Evolutionary conservation across 2,797 vertebrate species (phyloP), one percentile per base, ranked within the genome.

Genomic region (Pitangus sulphuratus): DNA sequence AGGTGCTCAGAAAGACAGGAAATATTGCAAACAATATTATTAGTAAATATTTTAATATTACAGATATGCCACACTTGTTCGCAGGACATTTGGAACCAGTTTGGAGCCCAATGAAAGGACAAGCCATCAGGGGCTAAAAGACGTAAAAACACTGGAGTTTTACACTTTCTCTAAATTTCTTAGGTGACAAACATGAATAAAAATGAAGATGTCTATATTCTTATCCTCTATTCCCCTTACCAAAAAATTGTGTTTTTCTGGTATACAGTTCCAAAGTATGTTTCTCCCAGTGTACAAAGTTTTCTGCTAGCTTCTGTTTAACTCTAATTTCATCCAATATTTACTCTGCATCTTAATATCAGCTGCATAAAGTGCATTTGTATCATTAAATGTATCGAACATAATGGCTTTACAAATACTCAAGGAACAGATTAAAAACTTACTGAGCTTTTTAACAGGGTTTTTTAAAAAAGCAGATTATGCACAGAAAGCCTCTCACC

Each of bases 401-500:
- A 33, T 65, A 62, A 53, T 7, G 79, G 51, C 48, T 87, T 61
- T 33, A 71, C 15, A 87, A 39, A 74, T 61, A 83, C 45, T 76
- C 51, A 76, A 25, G 71, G n/a, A 80, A 78, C 50, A 77, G 40
- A 65, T 60, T 66, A 57, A 89, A 93, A 93, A 75, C 24, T 71
- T 39, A 44, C 18, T 33, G 53, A 82, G 72, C 54, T 65, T 91
- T 80, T 28, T 65, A 78, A 79, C 30, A 65, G 31, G 12, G 1
- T 0, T 53, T 70, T 76, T 82, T 21, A 1, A 31, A 56, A 82
- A 89, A 89, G 48, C 68, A 92, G 87, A 91, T 95, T 89, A 81
- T 42, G 48, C 20, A 28, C 64, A 68, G 89, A 96, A 92, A 97
- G 68, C 91, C 60, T 89, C 95, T 95, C 84, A 83, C n/a, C 84